These are phyloP conservation scores for Aptenodytes patagonicus DNA, from an alignment of 2,113 vertebrate species.

Conservation along the genomic window DNA sequence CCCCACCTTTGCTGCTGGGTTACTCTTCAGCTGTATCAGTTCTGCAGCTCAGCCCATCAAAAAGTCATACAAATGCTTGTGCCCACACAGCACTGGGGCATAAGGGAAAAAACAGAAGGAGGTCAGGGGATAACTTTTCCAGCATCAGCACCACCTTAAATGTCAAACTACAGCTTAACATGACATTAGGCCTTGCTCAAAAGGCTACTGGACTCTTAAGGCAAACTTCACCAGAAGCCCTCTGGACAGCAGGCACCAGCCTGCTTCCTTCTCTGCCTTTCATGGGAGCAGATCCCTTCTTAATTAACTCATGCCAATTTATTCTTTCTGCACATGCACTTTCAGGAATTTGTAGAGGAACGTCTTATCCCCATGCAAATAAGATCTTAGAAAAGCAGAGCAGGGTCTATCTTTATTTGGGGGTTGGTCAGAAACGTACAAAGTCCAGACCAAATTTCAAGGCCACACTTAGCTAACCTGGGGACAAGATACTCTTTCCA, in stretches of 20 bases:
- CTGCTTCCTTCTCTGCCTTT: neutral
- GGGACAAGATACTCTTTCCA: neutral
- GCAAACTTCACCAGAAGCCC: neutral
- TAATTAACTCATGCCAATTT: neutral
- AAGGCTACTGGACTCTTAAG: neutral
- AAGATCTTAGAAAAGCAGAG: neutral
- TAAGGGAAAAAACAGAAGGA: neutral
- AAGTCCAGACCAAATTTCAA: neutral
- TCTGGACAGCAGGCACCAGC: neutral
- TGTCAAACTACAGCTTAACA: neutral
- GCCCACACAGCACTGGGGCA: neutral
- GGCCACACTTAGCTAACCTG: neutral
- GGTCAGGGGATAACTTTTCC: neutral
- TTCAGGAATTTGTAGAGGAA: neutral
- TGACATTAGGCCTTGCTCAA: neutral
- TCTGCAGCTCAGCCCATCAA: neutral
- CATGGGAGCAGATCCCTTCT: neutral
- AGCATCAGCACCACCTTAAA: neutral
- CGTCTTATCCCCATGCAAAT: neutral
- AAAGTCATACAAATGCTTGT: neutral
- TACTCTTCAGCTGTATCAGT: neutral
- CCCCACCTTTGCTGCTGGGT: neutral
- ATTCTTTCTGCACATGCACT: neutral
- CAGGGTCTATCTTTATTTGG: neutral
- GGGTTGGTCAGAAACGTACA: neutral